Evolutionary conservation across 2,888 invertebrate species (phyloP), one percentile per base, ranked within the genome.

Genomic region (Plebejus melissa): DNA sequence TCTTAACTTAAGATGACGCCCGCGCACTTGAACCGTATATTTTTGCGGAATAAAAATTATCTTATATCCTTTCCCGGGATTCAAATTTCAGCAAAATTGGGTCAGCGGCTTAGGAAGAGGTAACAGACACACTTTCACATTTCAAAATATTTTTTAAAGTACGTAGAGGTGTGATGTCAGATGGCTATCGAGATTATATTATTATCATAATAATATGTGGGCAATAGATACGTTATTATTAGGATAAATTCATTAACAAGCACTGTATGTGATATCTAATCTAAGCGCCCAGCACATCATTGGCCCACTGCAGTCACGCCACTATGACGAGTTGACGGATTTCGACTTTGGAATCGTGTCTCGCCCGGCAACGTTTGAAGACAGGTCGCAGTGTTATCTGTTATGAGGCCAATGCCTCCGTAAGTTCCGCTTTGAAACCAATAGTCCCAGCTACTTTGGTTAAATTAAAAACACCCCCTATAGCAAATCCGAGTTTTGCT

Each of bases 231-330:
- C 28, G 2, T 32, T 6, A 9, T 32, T 32, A 32, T 28, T 65
- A 71, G 4, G 50, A 22, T 22, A 65, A 74, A 46, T 41, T 46
- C 22, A 70, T 70, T 32, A 28, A 28, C 38, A 7, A 9, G 46
- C 60, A 71, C 46, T 46, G 74, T 79, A 72, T 84, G 22, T 22
- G 22, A 22, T 89, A 91, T 92, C 91, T 90, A 88, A 90, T 90
- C 90, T 77, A 80, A 82, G 78, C 78, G 80, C 81, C 80, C 82
- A 83, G 80, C 82, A 83, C 81, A 78, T 88, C 87, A 93, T 91
- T 92, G 91, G 91, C 83, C 85, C 82, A 80, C 81, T 85, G 80
- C 81, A 86, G 86, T 92, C 93, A 92, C 91, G 92, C 93, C 92
- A 93, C 88, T 81, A 78, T 85, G 86, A 88, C 89, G 88, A 88